A percentile compares a stretch with the other conserved stretches of the same genome.
These are phyloP conservation scores for Sphenodon punctatus DNA, from an alignment of 2,797 vertebrate genomes.

Conservation along the genomic window DNA sequence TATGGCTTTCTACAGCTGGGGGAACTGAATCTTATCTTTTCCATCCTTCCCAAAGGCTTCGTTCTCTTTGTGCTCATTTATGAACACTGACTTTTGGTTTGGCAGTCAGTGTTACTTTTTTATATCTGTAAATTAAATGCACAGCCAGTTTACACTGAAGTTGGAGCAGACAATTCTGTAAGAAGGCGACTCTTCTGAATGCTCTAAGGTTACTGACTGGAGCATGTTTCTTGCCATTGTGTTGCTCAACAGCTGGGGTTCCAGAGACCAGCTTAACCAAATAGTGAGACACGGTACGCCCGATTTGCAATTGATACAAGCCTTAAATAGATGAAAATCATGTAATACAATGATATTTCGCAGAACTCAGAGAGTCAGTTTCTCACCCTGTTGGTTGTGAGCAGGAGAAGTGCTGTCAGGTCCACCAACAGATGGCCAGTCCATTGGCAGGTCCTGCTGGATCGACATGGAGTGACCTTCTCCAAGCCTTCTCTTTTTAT, in stretches of 20 bases:
- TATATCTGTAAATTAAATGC: conserved; percentile 42
- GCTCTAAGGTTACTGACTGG: neutral
- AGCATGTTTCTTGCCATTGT: neutral
- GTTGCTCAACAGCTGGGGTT: too few relatives aligned
- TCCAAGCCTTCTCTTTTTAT: too few relatives aligned
- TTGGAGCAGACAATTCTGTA: neutral
- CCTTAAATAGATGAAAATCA: conserved; percentile 19
- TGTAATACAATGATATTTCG: too few relatives aligned
- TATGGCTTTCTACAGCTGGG: neutral
- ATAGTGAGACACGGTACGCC: too few relatives aligned
- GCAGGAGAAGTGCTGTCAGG: too few relatives aligned
- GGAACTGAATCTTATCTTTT: neutral
- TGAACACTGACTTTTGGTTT: conserved; percentile 59
- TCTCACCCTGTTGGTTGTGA: too few relatives aligned
- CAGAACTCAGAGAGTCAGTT: too few relatives aligned
- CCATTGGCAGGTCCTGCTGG: too few relatives aligned
- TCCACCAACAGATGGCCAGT: too few relatives aligned
- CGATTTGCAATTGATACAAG: too few relatives aligned
- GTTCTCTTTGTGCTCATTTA: conserved; percentile 36
- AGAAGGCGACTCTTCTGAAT: neutral
- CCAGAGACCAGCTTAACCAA: too few relatives aligned
- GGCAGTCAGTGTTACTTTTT: conserved; percentile 33
- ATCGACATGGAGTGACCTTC: too few relatives aligned
- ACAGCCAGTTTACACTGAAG: conserved; percentile 55
- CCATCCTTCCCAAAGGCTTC: neutral